Base-by-base conservation (phyloP, 1,140 invertebrate genomes). In the Leptinotarsa defecta region DNA sequence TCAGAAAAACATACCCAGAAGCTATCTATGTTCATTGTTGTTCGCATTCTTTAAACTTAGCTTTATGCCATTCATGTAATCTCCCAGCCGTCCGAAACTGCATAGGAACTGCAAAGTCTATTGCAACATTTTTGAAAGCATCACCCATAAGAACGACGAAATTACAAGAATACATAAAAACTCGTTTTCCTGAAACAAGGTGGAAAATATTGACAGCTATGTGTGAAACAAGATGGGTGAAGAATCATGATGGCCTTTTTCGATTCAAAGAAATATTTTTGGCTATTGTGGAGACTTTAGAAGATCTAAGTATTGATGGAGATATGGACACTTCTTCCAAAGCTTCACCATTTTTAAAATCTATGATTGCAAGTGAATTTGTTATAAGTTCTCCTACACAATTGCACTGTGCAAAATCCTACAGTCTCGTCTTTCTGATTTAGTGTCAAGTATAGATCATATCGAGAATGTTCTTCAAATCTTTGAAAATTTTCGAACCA, bases 11-110 rank as follows among this genome's bases (percentile, higher is more conserved):
- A 15, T 71, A 75, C 43, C 68, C 68, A 22, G 17, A n/a, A 27
- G 49, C 68, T 13, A 3, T 75, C 4, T 75, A 62, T 24, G 74
- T 75, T 13, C 74, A 64, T 65, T 75, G 74, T 22, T 13, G 57
- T 19, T 75, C 73, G 17, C 48, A 74, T 68, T 74, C 63, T 34
- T 49, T 68, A 19, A 74, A 74, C 22, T 57, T 74, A 43, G 73
- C 73, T 19, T 20, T 67, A 15, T 74, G 15, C 24, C 17, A 74
- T 22, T 48, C 70, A 22, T 72, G 70, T 43, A 22, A 24, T 20
- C 5, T 72, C n/a, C 70, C 22, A 15, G 6, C 13, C 3, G 34
- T 63, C 5, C n/a, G 57, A 72, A 72, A 72, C 20, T 72, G 70
- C 61, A 27, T 72, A 11, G 57, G 70, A 13, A 34, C 70, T 27